Evolutionary conservation across 2,113 vertebrate genomes (phyloP).

Genomic region (Ceuthmochares aereus): DNA sequence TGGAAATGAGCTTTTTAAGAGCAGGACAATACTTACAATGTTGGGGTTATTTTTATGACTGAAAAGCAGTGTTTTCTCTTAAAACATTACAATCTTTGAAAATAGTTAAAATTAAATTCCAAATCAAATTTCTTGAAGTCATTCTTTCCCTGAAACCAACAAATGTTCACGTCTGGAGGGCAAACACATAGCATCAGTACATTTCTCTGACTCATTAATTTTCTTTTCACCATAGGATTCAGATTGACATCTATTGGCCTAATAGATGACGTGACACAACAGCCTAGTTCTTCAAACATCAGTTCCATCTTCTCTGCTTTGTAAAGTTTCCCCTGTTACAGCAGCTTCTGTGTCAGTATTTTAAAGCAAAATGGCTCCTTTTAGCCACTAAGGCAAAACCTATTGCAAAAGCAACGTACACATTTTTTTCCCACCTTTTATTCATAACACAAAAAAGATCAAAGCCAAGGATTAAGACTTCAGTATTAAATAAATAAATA

Average conservation of each 20-base stretch:
- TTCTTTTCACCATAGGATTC: conserved; percentile 51
- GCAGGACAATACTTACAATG: neutral
- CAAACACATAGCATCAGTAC: neutral
- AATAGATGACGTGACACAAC: conserved; percentile 28
- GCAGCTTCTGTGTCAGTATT: neutral
- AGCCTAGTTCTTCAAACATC: conserved; percentile 45
- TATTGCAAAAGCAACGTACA: neutral
- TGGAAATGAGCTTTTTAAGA: neutral
- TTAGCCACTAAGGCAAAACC: neutral
- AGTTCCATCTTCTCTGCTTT: neutral
- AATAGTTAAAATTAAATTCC: conserved; percentile 9
- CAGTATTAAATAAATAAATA: neutral
- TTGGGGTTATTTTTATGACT: neutral
- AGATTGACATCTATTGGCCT: conserved; percentile 71
- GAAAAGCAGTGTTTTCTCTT: neutral
- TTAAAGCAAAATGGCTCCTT: conserved; percentile 19
- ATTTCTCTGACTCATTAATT: conserved; percentile 43
- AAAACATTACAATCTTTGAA: neutral
- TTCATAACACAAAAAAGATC: neutral
- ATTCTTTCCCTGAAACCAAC: conserved; percentile 1
- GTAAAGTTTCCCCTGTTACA: neutral
- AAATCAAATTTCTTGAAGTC: neutral
- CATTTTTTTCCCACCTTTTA: neutral
- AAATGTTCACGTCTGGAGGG: conserved; percentile 27
- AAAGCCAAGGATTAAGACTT: neutral